These are phyloP conservation scores for Dicerorhinus sumatrensis DNA, from an alignment of 2,113 vertebrate species.

Conservation along the genomic window DNA sequence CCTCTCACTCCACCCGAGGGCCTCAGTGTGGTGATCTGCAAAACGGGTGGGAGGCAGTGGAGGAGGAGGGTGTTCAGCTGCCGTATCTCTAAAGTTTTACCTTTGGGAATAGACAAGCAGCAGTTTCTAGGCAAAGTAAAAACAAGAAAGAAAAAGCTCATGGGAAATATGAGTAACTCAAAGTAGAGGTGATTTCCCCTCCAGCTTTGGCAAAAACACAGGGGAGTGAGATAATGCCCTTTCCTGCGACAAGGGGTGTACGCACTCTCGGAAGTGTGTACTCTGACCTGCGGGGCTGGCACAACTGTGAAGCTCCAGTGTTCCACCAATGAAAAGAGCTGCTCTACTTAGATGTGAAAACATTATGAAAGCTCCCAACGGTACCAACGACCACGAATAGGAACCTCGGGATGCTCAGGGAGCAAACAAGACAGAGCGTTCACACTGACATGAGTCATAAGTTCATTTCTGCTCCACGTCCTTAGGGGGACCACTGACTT, in stretches of 20 bases:
- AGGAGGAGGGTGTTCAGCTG: not conserved
- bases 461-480: not conserved
- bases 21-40: not conserved
- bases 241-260: not conserved
- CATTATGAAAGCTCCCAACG: fast-evolving
- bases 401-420: fast-evolving
- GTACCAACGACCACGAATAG: not conserved
- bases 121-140: not conserved
- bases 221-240: too few species aligned
- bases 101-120: not conserved
- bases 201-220: not conserved
- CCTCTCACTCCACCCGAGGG: not conserved
- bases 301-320: fast-evolving
- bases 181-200: not conserved
- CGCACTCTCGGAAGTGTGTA: not conserved
- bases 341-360: not conserved
- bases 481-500: not conserved
- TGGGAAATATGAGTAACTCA: not conserved
- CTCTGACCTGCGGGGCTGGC: fast-evolving
- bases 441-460: fast-evolving
- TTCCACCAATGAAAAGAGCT: not conserved
- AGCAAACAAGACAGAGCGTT: fast-evolving
- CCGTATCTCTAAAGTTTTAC: not conserved
- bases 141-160: not conserved
- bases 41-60: not conserved